Percentiles rank a stretch among this genome's conserved stretches.
phyloP scores from a whole-genome alignment of 1,140 invertebrate species.

The Panagrolaimus sp. region DNA sequence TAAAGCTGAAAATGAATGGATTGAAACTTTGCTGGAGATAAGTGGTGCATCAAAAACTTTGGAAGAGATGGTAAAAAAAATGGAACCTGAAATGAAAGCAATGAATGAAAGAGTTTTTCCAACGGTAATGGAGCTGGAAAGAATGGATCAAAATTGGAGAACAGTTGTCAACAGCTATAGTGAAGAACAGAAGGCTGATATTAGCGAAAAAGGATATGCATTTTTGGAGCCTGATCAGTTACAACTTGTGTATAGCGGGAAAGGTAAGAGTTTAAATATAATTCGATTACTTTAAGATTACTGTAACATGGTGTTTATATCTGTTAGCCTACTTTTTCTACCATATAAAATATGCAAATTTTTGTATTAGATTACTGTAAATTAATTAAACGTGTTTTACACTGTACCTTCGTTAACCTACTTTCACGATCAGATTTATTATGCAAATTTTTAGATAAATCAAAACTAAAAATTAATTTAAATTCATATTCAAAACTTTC shows the following conservation, averaged over 20 bases:
- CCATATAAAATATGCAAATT: too few species aligned
- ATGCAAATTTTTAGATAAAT: slow-evolving; percentile 1
- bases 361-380: too few species aligned
- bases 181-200: slow-evolving; percentile 4
- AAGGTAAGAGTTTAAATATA: too few species aligned
- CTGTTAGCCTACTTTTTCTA: too few species aligned
- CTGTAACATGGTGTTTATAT: too few species aligned
- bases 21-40: slow-evolving; percentile 17
- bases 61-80: background rate
- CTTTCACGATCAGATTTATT: background rate
- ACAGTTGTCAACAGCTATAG: background rate
- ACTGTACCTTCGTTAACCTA: background rate
- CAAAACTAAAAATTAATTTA: slow-evolving; percentile 10
- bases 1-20: background rate
- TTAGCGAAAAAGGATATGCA: slow-evolving; percentile 3
- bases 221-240: slow-evolving; percentile 17
- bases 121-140: background rate
- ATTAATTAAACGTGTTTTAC: too few species aligned
- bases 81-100: slow-evolving; percentile 8
- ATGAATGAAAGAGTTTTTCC: slow-evolving; percentile 19
- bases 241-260: background rate
- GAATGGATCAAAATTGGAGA: background rate
- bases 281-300: too few species aligned
- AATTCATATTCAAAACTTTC: background rate
- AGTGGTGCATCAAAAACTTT: slow-evolving; percentile 22